Percentiles rank a stretch among this genome's conserved stretches.
These are phyloP conservation scores for Apoda limacodes DNA, from an alignment of 2,888 invertebrate genomes.

Conservation along the genomic window DNA sequence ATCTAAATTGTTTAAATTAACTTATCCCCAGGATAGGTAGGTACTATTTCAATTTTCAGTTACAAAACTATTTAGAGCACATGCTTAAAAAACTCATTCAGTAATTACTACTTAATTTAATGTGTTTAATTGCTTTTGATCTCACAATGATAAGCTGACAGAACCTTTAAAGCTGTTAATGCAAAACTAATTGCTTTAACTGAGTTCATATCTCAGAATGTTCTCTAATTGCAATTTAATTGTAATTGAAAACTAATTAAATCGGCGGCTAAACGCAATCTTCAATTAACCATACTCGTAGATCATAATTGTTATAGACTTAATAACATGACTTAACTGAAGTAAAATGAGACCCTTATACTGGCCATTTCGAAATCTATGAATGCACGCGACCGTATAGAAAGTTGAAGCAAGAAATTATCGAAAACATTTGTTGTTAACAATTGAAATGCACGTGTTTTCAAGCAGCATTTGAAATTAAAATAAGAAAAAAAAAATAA, in stretches of 20 bases:
- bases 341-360: too few species aligned
- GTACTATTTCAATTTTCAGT: too few species aligned
- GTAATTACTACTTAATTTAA: constrained; percentile 14
- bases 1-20: too few species aligned
- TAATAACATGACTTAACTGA: too few species aligned
- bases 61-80: too few species aligned
- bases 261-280: constrained; percentile 28
- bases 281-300: constrained; percentile 32
- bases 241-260: constrained; percentile 46
- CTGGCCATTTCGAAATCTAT: background rate
- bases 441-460: constrained; percentile 35
- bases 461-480: constrained; percentile 30
- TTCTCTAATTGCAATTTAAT: constrained; percentile 37
- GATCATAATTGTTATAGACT: background rate
- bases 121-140: constrained; percentile 22
- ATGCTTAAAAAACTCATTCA: constrained; percentile 10
- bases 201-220: constrained; percentile 26
- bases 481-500: constrained; percentile 40
- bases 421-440: constrained; percentile 28
- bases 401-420: constrained; percentile 14
- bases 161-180: constrained; percentile 26
- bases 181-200: constrained; percentile 39
- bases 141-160: constrained; percentile 26
- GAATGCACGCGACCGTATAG: constrained; percentile 1
- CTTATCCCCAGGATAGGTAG: too few species aligned